Evolutionary conservation across 1,140 invertebrate species (phyloP).

Genomic region (Druon quercuslanigerum): DNA sequence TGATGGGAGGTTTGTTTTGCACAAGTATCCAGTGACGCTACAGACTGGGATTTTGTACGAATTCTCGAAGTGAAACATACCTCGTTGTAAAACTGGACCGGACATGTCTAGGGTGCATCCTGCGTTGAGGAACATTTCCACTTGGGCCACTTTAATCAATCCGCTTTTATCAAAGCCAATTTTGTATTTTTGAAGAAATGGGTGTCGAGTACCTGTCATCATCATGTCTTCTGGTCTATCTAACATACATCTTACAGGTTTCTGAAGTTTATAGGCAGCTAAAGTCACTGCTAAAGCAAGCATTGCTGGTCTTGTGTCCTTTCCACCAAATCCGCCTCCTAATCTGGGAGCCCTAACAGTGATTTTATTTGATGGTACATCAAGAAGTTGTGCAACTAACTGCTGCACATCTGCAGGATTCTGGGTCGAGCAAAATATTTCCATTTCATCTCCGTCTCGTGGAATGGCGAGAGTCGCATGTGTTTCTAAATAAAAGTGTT

Average conservation of each 20-base stretch:
- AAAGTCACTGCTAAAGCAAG: conserved; percentile 81
- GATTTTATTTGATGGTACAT: conserved; percentile 85
- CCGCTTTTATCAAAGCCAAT: conserved; percentile 86
- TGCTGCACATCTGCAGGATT: conserved; percentile 86
- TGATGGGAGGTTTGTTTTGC: conserved; percentile 90
- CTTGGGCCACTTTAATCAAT: conserved; percentile 81
- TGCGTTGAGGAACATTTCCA: conserved; percentile 88
- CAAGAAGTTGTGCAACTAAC: conserved; percentile 82
- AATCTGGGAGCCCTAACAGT: conserved; percentile 88
- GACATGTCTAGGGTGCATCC: conserved; percentile 91
- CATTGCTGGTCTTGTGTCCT: conserved; percentile 85
- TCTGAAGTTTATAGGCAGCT: conserved; percentile 81
- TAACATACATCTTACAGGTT: conserved; percentile 90
- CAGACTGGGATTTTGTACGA: conserved; percentile 85
- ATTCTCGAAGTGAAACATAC: conserved; percentile 87
- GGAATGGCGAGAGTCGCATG: conserved; percentile 86
- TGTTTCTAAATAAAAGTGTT: conserved; percentile 97
- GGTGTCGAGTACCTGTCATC: conserved; percentile 90
- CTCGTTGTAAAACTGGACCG: conserved; percentile 82
- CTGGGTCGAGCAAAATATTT: conserved; percentile 89
- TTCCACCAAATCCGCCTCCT: conserved; percentile 97
- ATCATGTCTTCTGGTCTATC: conserved; percentile 97
- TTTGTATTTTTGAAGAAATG: conserved; percentile 92
- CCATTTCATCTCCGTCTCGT: conserved; percentile 89
- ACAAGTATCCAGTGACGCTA: conserved; percentile 81